These are phyloP conservation scores for Mythimna loreyi DNA, from an alignment of 2,888 invertebrate species.

Conservation along the genomic window DNA sequence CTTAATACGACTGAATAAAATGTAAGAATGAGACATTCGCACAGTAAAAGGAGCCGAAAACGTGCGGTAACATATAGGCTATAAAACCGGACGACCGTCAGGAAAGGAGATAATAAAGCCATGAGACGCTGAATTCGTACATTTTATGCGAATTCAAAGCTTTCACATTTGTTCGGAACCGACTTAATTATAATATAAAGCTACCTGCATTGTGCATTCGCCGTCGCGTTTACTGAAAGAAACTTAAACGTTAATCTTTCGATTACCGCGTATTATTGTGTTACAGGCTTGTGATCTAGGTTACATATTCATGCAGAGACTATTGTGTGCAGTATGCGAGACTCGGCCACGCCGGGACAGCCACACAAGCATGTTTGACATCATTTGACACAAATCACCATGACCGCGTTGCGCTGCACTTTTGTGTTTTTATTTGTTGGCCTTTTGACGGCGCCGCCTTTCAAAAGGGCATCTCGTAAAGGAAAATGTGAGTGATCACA, in stretches of 20 bases:
- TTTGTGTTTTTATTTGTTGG: slow-evolving; percentile 59
- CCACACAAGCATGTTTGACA: slow-evolving; percentile 54
- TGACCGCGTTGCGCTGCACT: slow-evolving; percentile 55
- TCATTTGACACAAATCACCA: slow-evolving; percentile 60
- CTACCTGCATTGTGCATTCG: slow-evolving; percentile 22
- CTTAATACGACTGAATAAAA: slow-evolving; percentile 47
- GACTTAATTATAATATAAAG: slow-evolving; percentile 48
- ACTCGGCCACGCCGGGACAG: slow-evolving; percentile 26
- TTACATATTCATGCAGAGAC: slow-evolving; percentile 22
- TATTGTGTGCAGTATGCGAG: slow-evolving; percentile 37
- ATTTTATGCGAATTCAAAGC: slow-evolving; percentile 53
- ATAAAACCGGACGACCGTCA: slow-evolving; percentile 58
- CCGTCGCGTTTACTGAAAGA: neutral
- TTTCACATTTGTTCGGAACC: slow-evolving; percentile 50
- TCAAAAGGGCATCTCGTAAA: slow-evolving; percentile 60
- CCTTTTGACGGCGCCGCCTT: slow-evolving; percentile 54
- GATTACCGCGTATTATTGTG: slow-evolving; percentile 10
- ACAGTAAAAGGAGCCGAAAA: slow-evolving; percentile 52
- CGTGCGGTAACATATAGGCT: slow-evolving; percentile 49
- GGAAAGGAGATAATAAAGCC: slow-evolving; percentile 60
- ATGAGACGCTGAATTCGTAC: slow-evolving; percentile 46
- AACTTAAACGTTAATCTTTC: slow-evolving; percentile 14
- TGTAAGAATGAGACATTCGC: slow-evolving; percentile 48
- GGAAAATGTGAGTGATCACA: slow-evolving; percentile 58
- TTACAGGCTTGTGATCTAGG: slow-evolving; percentile 28